Evolutionary conservation across 2,797 vertebrate genomes (phyloP).

Genomic region (Xerus rutilus): DNA sequence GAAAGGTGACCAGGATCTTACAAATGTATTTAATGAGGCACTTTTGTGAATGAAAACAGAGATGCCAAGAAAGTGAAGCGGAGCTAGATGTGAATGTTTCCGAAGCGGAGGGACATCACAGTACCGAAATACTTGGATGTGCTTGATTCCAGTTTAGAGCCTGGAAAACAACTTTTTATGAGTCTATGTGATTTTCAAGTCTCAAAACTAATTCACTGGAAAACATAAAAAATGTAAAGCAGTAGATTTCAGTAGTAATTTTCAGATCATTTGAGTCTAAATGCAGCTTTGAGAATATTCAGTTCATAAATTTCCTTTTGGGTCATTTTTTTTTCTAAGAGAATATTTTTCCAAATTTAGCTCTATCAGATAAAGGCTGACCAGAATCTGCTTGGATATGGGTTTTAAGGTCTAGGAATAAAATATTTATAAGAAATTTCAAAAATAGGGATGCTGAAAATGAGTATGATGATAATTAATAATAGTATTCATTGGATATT

Average conservation of each 20-base stretch:
- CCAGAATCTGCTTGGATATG: not conserved
- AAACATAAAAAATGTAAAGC: conserved; percentile 64
- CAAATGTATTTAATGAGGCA: not conserved
- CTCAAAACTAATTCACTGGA: conserved; percentile 73
- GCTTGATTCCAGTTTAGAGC: conserved; percentile 48
- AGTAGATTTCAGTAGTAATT: conserved; percentile 58
- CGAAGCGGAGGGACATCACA: not conserved
- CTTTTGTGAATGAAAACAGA: not conserved
- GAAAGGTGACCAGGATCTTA: not conserved
- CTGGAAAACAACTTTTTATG: conserved; percentile 58
- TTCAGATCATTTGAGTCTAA: conserved; percentile 65
- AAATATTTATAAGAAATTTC: conserved; percentile 1
- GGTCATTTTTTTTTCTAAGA: conserved; percentile 48
- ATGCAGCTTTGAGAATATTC: conserved; percentile 50
- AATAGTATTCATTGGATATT: not conserved
- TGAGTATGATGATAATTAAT: not conserved
- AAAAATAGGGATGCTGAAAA: not conserved
- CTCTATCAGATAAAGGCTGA: not conserved
- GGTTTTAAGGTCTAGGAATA: not conserved
- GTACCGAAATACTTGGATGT: not conserved
- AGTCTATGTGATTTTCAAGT: conserved; percentile 49
- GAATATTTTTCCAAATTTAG: conserved; percentile 15
- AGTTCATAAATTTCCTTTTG: conserved; percentile 65
- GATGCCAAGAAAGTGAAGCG: conserved; percentile 6
- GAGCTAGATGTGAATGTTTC: not conserved